phyloP scores from a whole-genome alignment of 2,113 vertebrate species.

The Canis aureus region DNA sequence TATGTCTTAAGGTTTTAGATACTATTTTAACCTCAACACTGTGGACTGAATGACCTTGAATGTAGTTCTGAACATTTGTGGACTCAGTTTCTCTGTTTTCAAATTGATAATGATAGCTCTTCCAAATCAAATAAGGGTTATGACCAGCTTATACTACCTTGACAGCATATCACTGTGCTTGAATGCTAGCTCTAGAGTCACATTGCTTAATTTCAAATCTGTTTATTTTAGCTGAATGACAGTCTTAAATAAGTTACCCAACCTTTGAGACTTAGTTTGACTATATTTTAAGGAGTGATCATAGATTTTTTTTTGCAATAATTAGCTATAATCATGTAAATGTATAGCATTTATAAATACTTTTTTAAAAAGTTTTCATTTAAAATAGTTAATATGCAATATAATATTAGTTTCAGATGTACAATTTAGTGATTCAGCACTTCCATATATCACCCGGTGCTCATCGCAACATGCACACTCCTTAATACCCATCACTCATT shows the following conservation, averaged over 20 bases:
- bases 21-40: neutral
- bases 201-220: neutral
- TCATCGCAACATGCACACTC: neutral
- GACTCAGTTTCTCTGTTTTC: conserved; percentile 20
- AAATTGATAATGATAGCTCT: neutral
- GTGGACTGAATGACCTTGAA: neutral
- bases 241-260: neutral
- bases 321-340: neutral
- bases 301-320: neutral
- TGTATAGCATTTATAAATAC: neutral
- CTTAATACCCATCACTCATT: neutral
- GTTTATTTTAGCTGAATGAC: neutral
- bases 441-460: neutral
- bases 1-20: neutral
- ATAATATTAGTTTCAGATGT: neutral
- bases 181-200: neutral
- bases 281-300: neutral
- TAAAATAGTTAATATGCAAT: neutral
- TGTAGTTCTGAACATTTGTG: neutral
- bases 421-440: neutral
- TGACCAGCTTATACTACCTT: neutral
- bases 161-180: neutral
- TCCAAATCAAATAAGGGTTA: neutral
- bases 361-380: neutral
- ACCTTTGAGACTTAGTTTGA: neutral